phyloP scores from a whole-genome alignment of 64 coral and sea anemone genomes.

The Montipora capricornis region DNA sequence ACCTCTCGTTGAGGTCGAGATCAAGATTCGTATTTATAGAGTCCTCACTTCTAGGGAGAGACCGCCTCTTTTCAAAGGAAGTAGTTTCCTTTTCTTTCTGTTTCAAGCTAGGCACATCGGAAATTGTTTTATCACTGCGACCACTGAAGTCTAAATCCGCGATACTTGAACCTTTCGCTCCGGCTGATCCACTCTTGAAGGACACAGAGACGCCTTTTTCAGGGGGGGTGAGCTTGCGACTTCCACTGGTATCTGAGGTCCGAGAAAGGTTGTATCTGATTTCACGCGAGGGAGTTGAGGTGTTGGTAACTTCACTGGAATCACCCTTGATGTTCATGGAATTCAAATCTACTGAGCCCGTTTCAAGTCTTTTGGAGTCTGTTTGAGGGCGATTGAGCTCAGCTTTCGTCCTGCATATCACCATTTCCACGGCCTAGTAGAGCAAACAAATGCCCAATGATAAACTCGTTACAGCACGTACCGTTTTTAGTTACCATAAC shows the following conservation, averaged over 20 bases:
- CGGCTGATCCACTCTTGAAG: background rate
- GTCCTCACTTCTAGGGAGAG: background rate
- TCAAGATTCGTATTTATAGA: background rate
- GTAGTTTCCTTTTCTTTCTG: background rate
- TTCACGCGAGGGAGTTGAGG: conserved; percentile 4
- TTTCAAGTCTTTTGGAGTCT: conserved; percentile 27
- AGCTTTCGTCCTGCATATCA: conserved; percentile 57
- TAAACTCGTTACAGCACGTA: background rate
- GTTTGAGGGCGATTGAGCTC: conserved; percentile 62
- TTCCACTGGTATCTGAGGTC: conserved; percentile 10
- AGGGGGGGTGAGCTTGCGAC: background rate
- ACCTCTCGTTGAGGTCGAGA: background rate
- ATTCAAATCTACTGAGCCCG: background rate
- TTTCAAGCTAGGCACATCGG: background rate
- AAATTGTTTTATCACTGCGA: conserved; percentile 38
- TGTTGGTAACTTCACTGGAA: background rate
- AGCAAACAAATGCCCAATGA: background rate
- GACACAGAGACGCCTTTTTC: background rate
- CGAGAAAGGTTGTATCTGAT: conserved; percentile 37
- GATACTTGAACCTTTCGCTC: conserved; percentile 7
- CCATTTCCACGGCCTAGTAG: conserved; percentile 62
- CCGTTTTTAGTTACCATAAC: background rate
- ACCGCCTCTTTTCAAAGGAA: background rate
- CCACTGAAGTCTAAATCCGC: conserved; percentile 5
- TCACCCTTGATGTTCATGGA: background rate